A percentile compares a stretch with the other conserved stretches of the same genome.
Conservation (phyloP, 2,888 invertebrate genomes). For the Apamea crenata region DNA sequence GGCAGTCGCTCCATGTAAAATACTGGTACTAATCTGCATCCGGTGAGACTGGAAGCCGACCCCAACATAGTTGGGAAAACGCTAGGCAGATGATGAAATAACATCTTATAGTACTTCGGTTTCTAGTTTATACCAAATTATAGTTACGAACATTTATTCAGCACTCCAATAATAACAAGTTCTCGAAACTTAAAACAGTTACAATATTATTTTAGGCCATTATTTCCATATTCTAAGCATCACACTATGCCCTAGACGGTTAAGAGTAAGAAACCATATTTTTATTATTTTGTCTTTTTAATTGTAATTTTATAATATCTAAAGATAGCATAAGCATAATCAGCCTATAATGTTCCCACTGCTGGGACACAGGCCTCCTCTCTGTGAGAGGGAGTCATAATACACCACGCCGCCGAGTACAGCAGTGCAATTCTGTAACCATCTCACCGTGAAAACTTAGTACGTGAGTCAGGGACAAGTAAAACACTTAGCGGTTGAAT, state of each 20-base stretch:
- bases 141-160: background rate
- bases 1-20: no score
- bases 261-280: background rate
- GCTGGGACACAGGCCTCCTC: background rate
- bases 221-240: background rate
- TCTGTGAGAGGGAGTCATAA: background rate
- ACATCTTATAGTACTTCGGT: background rate
- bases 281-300: background rate
- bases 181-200: background rate
- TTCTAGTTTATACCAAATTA: background rate
- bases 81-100: background rate
- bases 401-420: background rate
- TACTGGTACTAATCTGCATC: no score
- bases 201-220: background rate
- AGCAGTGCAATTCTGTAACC: no score
- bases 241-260: no score
- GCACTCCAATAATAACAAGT: background rate
- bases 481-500: no score
- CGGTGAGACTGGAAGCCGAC: no score
- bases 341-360: background rate
- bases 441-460: no score
- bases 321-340: background rate
- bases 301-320: background rate
- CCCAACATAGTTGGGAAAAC: no score
- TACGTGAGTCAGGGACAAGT: no score